Percentiles rank a stretch among this genome's conserved stretches.
Evolutionary conservation across 2,888 invertebrate genomes (phyloP).

Genomic region (Catocala sponsa): DNA sequence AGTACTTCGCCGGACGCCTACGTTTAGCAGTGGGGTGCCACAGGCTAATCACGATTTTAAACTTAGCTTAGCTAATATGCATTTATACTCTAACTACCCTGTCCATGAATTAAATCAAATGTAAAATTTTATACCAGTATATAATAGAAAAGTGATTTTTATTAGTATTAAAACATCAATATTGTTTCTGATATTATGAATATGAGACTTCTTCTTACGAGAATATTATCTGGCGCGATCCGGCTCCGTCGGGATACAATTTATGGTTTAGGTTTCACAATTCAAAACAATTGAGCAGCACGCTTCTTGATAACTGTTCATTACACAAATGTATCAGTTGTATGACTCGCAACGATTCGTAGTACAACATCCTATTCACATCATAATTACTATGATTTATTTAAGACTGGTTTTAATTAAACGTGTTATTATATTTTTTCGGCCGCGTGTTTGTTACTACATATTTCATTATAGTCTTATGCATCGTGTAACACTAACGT

Average conservation of each 20-base stretch:
- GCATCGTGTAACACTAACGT: too few species aligned
- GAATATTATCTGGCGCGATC: slow-evolving; percentile 61
- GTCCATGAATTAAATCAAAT: too few species aligned
- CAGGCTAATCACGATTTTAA: too few species aligned
- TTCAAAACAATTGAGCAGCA: slow-evolving; percentile 78
- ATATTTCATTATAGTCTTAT: too few species aligned
- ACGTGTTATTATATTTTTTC: neutral
- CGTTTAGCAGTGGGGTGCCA: too few species aligned
- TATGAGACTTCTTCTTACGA: slow-evolving; percentile 22
- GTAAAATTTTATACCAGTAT: too few species aligned
- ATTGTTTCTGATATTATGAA: too few species aligned
- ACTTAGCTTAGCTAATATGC: too few species aligned
- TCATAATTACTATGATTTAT: neutral
- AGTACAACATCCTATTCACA: slow-evolving; percentile 11
- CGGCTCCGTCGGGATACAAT: slow-evolving; percentile 76
- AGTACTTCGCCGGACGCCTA: too few species aligned
- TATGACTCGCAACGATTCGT: slow-evolving; percentile 33
- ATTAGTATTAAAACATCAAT: too few species aligned
- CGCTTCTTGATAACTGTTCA: slow-evolving; percentile 68
- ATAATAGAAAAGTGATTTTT: too few species aligned
- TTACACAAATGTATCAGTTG: slow-evolving; percentile 49
- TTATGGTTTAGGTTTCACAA: slow-evolving; percentile 72
- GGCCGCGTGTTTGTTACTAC: neutral
- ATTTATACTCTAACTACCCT: too few species aligned
- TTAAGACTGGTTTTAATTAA: neutral